Conservation (phyloP, 2,113 vertebrate species). For the Pionites leucogaster region DNA sequence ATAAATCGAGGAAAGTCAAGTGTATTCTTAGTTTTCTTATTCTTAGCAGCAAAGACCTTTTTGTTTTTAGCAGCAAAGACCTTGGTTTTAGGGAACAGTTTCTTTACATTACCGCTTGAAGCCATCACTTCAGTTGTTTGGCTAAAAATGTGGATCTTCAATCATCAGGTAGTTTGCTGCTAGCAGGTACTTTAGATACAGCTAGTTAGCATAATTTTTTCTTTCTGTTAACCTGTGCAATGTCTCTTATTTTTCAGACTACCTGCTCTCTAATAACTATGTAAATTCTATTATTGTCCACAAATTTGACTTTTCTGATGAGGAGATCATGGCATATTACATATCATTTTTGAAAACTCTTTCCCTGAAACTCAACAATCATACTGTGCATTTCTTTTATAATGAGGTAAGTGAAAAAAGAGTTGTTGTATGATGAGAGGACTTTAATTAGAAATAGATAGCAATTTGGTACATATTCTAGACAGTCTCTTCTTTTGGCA, state of each 20-base stretch:
- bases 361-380: slow-evolving; percentile 96
- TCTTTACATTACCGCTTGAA: not conserved
- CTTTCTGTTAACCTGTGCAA: not conserved
- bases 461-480: not conserved
- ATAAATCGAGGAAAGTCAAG: not conserved
- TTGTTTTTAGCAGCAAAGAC: not conserved
- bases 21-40: not conserved
- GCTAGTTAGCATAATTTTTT: not conserved
- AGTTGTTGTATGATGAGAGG: not conserved
- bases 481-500: not conserved
- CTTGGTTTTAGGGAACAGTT: not conserved
- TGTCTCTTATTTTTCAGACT: slow-evolving; percentile 78
- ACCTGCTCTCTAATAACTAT: slow-evolving; percentile 96
- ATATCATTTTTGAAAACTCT: slow-evolving; percentile 98
- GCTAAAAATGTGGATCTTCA: not conserved
- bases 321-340: slow-evolving; percentile 99
- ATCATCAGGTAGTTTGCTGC: not conserved
- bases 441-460: not conserved
- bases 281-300: slow-evolving; percentile 99
- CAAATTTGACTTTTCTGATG: slow-evolving; percentile 99
- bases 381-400: slow-evolving; percentile 99
- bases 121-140: not conserved
- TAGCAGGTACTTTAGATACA: not conserved
- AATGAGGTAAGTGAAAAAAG: slow-evolving; percentile 88
- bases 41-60: not conserved